Evolutionary conservation across 2,797 vertebrate genomes (phyloP).

Genomic region (Melanotaenia parkinsoni): DNA sequence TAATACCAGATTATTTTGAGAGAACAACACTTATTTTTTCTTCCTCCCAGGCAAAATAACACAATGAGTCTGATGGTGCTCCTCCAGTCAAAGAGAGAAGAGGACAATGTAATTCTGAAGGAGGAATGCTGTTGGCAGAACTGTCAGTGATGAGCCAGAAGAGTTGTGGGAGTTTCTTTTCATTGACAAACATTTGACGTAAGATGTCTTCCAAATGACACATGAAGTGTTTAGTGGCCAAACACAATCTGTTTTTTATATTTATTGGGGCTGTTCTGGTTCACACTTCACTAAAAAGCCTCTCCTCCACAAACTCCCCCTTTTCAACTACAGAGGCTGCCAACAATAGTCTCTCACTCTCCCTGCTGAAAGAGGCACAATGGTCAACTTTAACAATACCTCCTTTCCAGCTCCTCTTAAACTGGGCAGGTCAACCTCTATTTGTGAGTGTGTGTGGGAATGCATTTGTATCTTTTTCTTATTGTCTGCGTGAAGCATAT

Average conservation of each 20-base stretch:
- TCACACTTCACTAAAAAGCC: slow-evolving; percentile 47
- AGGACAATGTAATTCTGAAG: neutral
- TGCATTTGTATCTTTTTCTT: slow-evolving; percentile 22
- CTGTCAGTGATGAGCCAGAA: neutral
- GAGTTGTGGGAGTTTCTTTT: slow-evolving; percentile 38
- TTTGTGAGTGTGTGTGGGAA: slow-evolving; percentile 26
- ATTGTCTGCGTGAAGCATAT: slow-evolving; percentile 73
- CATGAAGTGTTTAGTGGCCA: slow-evolving; percentile 45
- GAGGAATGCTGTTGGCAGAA: neutral
- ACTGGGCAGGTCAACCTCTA: slow-evolving; percentile 42
- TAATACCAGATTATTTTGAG: slow-evolving; percentile 22
- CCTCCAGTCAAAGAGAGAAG: neutral
- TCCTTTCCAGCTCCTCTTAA: slow-evolving; percentile 57
- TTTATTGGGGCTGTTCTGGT: slow-evolving; percentile 64
- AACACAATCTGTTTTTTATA: slow-evolving; percentile 70
- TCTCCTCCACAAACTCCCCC: slow-evolving; percentile 28
- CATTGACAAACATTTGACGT: slow-evolving; percentile 46
- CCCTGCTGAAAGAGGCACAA: slow-evolving; percentile 69
- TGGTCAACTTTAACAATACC: slow-evolving; percentile 74
- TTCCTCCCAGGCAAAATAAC: neutral
- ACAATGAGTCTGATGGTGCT: neutral
- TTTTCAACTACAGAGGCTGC: slow-evolving; percentile 25
- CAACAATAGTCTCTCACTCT: slow-evolving; percentile 41
- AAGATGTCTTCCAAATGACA: slow-evolving; percentile 41
- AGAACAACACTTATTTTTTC: neutral